Conservation (phyloP, 1,140 invertebrate genomes). For the Dolichoris vasculosae region DNA sequence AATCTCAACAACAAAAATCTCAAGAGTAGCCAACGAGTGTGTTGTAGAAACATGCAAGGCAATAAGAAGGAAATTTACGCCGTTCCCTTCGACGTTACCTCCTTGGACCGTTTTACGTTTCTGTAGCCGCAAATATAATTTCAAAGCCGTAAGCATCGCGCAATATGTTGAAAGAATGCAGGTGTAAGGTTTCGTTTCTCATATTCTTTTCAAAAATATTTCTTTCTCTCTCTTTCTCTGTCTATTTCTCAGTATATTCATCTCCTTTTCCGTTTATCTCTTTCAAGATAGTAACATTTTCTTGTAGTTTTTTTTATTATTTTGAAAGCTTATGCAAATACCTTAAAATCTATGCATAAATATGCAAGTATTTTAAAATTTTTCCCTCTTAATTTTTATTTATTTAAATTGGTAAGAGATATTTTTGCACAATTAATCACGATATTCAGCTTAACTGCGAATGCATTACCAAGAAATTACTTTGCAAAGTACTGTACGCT, state of each 20-base stretch:
- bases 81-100: neutral
- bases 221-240: conserved; percentile 35
- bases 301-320: neutral
- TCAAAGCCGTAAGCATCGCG: conserved; percentile 8
- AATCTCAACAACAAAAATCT: neutral
- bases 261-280: neutral
- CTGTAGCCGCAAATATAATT: conserved; percentile 5
- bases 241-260: neutral
- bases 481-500: neutral
- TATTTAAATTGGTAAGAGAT: neutral
- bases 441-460: conserved; percentile 7
- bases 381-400: neutral
- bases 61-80: conserved; percentile 8
- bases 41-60: neutral
- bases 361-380: neutral
- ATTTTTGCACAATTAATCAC: neutral
- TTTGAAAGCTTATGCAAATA: neutral
- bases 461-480: conserved; percentile 1
- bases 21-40: neutral
- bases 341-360: neutral
- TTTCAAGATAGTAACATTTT: neutral
- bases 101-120: neutral
- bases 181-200: conserved; percentile 3
- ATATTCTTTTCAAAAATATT: neutral
- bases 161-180: conserved; percentile 37